Evolutionary conservation across 2,113 vertebrate species (phyloP), one percentile per base, ranked within the genome.

Genomic region (Plecturocebus donacophilus): DNA sequence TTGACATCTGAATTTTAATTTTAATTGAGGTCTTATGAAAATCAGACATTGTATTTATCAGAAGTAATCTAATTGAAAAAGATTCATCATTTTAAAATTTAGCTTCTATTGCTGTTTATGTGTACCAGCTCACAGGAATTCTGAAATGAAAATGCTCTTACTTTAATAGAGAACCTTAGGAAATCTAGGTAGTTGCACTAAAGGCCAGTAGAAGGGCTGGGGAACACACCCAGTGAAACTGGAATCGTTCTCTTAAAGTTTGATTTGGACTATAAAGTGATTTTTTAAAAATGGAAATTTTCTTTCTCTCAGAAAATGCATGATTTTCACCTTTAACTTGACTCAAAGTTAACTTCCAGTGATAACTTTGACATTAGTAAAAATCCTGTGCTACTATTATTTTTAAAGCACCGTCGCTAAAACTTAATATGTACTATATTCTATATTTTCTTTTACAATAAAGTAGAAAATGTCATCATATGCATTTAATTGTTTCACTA

Each of bases 291-390:
- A 66, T 17, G 40, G 12, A 6, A 19, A 88, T 66, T 56, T 97
- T 70, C 45, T 73, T 87, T 35, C 23, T 89, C 32, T 91, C 68
- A 40, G 38, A 93, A 95, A 95, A 95, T 16, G 54, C 12, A 71
- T 42, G 49, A 42, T 77, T 97, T 82, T 96, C 87, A 54, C 16
- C 92, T 98, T 97, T 98, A 93, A 96, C 95, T 94, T 94, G 35
- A 80, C 25, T 96, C 77, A 95, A 93, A 97, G 96, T 98, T 96
- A 97, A 88, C 19, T 77, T 45, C n/a, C 17, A 23, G 32, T 19
- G 45, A 76, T 35, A 92, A 49, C 20, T 76, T 86, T 23, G 14
- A 61, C 79, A 76, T 97, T 94, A 96, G 54, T 56, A 85, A 98
- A 98, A 96, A 95, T 61, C 0, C 13, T 81, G 35, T 7, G 5